A percentile compares a stretch with the other conserved stretches of the same genome.
These are phyloP conservation scores for Eledona agricola DNA, from an alignment of 2,888 invertebrate genomes.

Conservation along the genomic window DNA sequence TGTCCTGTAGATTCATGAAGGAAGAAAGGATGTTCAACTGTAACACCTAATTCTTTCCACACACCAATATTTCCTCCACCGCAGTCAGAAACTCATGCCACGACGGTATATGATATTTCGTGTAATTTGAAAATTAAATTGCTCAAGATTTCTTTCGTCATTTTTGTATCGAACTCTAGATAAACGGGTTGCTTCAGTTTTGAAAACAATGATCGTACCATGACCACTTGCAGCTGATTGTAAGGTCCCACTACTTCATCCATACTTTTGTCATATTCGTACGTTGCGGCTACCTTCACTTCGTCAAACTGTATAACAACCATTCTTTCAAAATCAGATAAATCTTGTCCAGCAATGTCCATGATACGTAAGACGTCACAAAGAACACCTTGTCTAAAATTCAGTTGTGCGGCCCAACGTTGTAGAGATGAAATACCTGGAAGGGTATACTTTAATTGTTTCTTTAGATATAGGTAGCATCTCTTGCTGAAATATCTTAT, in stretches of 20 bases:
- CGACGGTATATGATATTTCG: constrained; percentile 37
- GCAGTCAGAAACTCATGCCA: constrained; percentile 44
- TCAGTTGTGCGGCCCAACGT: constrained; percentile 40
- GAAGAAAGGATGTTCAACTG: constrained; percentile 30
- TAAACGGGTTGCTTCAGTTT: constrained; percentile 45
- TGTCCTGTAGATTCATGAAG: constrained; percentile 31
- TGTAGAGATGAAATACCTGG: constrained; percentile 42
- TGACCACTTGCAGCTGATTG: constrained; percentile 34
- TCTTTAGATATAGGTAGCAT: constrained; percentile 35
- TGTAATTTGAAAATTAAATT: too few species aligned
- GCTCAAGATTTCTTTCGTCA: constrained; percentile 32
- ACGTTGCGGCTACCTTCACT: constrained; percentile 30
- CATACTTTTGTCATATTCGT: constrained; percentile 25
- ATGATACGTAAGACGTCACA: constrained; percentile 1
- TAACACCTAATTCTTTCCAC: constrained; percentile 35
- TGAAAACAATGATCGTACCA: constrained; percentile 39
- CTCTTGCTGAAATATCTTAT: constrained; percentile 39
- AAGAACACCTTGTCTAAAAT: constrained; percentile 5
- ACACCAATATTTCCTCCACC: constrained; percentile 41
- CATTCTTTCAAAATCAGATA: constrained; percentile 29
- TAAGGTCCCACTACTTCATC: constrained; percentile 34
- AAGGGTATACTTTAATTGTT: constrained; percentile 39
- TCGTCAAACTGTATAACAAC: constrained; percentile 34
- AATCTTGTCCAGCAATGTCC: constrained; percentile 19
- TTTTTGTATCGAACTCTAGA: constrained; percentile 39